Evolutionary conservation across 1,140 invertebrate genomes (phyloP).

Genomic region (Stegodyphus dumicola): DNA sequence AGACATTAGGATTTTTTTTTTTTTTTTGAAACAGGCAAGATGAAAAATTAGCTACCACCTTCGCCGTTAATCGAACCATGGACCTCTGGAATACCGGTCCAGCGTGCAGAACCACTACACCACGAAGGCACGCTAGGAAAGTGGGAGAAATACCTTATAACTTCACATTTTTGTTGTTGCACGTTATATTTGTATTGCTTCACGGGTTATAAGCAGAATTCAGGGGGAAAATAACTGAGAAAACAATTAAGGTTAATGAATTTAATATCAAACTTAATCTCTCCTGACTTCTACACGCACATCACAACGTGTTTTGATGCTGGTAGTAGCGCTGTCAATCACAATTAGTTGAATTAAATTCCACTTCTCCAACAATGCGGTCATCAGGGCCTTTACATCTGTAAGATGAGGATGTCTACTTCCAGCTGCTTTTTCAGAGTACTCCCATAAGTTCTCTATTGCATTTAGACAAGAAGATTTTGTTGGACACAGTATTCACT

Average conservation of each 20-base stretch:
- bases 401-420: neutral
- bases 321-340: neutral
- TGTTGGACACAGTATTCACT: neutral
- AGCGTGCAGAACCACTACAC: too few relatives aligned
- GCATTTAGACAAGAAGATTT: neutral
- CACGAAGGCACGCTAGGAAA: too few relatives aligned
- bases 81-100: too few relatives aligned
- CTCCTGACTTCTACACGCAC: neutral
- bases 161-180: too few relatives aligned
- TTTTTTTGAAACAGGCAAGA: too few relatives aligned
- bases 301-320: conserved; percentile 10
- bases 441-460: neutral
- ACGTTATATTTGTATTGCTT: too few relatives aligned
- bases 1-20: too few relatives aligned
- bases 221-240: neutral
- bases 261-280: neutral
- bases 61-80: too few relatives aligned
- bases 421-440: neutral
- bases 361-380: neutral
- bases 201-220: too few relatives aligned
- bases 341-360: neutral
- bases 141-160: too few relatives aligned
- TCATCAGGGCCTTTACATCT: neutral
- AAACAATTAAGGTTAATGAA: neutral
- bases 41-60: too few relatives aligned